A percentile compares a stretch with the other conserved stretches of the same genome.
Evolutionary conservation across 2,888 invertebrate genomes (phyloP).

Genomic region (Eristalis tenax): DNA sequence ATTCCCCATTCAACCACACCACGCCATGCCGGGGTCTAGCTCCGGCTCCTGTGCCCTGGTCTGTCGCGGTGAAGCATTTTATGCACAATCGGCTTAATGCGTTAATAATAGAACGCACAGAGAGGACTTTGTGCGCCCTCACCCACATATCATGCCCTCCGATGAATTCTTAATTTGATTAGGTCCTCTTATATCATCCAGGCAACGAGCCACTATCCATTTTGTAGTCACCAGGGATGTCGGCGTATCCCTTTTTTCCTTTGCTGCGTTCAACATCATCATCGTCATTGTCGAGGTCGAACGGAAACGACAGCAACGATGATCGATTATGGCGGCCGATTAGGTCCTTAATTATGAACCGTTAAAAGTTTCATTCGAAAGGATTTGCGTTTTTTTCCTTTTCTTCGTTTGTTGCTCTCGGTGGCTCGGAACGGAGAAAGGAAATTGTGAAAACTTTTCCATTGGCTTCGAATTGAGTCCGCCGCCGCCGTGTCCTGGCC

Average conservation of each 20-base stretch:
- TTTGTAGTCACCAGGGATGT: not conserved
- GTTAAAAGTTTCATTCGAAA: conserved; percentile 36
- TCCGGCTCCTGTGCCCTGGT: not conserved
- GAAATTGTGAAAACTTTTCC: not conserved
- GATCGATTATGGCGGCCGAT: conserved; percentile 56
- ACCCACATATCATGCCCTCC: conserved; percentile 17
- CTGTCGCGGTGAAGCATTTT: conserved; percentile 13
- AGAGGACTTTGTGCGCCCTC: not conserved
- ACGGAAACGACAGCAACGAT: conserved; percentile 6
- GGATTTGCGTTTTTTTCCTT: conserved; percentile 16
- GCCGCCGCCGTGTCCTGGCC: conserved; percentile 11
- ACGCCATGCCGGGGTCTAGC: not conserved
- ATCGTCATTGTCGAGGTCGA: not conserved
- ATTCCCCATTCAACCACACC: not conserved
- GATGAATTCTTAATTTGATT: conserved; percentile 50
- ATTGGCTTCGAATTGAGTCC: conserved; percentile 24
- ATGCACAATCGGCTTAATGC: conserved; percentile 38
- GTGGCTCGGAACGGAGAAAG: not conserved
- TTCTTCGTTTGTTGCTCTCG: not conserved
- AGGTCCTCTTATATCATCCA: conserved; percentile 25
- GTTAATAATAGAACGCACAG: conserved; percentile 28
- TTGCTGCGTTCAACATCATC: not conserved
- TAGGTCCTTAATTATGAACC: conserved; percentile 55
- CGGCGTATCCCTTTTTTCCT: not conserved
- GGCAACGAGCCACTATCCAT: not conserved